Evolutionary conservation across 2,113 vertebrate species (phyloP), one percentile per base, ranked within the genome.

Genomic region (Alethe castanea): DNA sequence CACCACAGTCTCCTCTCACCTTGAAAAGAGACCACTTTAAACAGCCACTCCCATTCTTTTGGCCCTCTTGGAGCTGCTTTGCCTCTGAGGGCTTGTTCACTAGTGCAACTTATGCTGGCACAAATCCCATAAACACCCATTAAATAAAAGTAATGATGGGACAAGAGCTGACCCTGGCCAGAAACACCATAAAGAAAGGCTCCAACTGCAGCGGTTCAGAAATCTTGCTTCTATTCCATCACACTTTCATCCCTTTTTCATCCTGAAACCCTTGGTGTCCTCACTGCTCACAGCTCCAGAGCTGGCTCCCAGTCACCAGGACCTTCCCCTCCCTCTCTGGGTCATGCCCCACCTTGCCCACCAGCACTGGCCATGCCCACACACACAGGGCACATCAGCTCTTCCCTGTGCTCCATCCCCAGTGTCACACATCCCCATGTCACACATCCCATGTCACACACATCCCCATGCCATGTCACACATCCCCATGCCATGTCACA

Each of bases 381-480:
- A 94, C 91, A 94, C 87, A 72, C 70, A 79, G 36, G 82, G 54
- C 54, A 94, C 62, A 22, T 25, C 44, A 6, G 56, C 88, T 96
- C 97, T 97, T 93, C 84, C 98, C 96, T 28, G 24, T 94, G 93
- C 95, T 96, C 76, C 96, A 91, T 57, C 95, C 91, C 96, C 97
- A 96, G 9, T 42, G 40, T 17, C 42, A 42, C 40, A 42, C 40
- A 42, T 44, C 16, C 42, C 42, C 42, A 44, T 8, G 8, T 44
- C 42, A 44, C 42, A 44, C 17, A 44, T 44, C 42, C 42, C 42
- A 8, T 19, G 44, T 44, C 44, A 19, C 42, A 44, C 18, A 44
- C 8, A 44, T 45, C 44, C 19, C 40, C 40, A 40, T 38, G 9
- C 8, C 42, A 45, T 19, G 19, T 45, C 44, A 22, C 11, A 62